A percentile compares a stretch with the other conserved stretches of the same genome.
These are phyloP conservation scores for Channa argus DNA, from an alignment of 2,113 vertebrate genomes.

Conservation along the genomic window DNA sequence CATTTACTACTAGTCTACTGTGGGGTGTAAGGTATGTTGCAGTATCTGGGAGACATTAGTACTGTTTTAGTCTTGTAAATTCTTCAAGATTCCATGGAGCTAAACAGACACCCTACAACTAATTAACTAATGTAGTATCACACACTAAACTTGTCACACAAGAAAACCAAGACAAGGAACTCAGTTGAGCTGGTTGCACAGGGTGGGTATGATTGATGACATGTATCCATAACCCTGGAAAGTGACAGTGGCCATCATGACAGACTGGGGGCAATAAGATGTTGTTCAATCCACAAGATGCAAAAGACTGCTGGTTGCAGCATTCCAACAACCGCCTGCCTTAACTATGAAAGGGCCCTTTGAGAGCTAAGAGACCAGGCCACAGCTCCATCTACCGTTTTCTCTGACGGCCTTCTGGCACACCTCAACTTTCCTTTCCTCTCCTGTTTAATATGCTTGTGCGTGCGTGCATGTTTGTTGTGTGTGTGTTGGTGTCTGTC, in stretches of 20 bases:
- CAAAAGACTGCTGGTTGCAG: conserved; percentile 42
- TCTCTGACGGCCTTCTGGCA: conserved; percentile 73
- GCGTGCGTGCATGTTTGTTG: not conserved
- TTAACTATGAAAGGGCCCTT: conserved; percentile 79
- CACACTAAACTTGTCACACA: not conserved
- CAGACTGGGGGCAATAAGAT: conserved; percentile 29
- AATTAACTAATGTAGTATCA: no score
- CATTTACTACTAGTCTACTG: no score
- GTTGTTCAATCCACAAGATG: conserved; percentile 56
- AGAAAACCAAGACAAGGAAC: not conserved
- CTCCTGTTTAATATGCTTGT: conserved; percentile 32
- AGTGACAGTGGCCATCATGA: conserved; percentile 2
- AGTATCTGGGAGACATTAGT: no score
- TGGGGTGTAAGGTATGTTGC: no score
- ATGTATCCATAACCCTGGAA: conserved; percentile 41
- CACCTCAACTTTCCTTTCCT: conserved; percentile 68
- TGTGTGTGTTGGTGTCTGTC: conserved; percentile 29
- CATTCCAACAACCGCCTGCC: conserved; percentile 70
- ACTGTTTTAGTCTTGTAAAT: no score
- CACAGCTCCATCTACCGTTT: conserved; percentile 70
- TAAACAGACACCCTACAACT: no score
- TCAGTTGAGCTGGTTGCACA: not conserved
- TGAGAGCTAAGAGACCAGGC: conserved; percentile 74
- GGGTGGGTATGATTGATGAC: conserved; percentile 40
- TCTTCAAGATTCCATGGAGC: no score